Evolutionary conservation across 2,888 invertebrate species (phyloP).

Genomic region (Lasioglossum lativentre): DNA sequence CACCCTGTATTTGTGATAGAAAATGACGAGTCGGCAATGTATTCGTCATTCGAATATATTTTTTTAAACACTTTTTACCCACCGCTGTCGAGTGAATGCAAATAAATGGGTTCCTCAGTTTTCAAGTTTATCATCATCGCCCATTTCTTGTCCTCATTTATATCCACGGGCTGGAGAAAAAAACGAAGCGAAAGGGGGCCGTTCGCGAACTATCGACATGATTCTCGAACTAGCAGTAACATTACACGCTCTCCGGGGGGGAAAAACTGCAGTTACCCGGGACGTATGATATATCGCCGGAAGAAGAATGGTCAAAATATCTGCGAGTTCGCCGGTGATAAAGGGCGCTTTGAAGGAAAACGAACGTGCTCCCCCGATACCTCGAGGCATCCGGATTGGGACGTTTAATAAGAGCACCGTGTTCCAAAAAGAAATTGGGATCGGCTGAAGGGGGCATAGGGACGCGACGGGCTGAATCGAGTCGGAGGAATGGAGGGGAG

Average conservation of each 20-base stretch:
- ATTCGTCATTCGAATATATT: neutral
- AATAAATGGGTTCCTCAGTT: neutral
- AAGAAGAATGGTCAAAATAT: conserved; percentile 64
- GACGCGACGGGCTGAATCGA: conserved; percentile 33
- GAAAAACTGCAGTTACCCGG: conserved; percentile 46
- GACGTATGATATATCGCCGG: conserved; percentile 45
- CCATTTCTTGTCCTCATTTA: neutral
- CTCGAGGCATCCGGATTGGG: conserved; percentile 63
- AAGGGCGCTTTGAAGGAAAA: conserved; percentile 66
- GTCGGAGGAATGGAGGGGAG: conserved; percentile 1
- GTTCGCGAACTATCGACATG: conserved; percentile 22
- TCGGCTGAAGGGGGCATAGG: conserved; percentile 10
- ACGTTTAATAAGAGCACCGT: conserved; percentile 71
- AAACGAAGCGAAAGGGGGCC: neutral
- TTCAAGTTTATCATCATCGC: neutral
- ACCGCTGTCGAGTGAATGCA: neutral
- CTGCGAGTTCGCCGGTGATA: conserved; percentile 50
- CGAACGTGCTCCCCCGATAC: conserved; percentile 66
- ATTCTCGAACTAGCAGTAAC: conserved; percentile 25
- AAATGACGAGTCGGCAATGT: neutral
- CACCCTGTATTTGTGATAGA: too few species aligned
- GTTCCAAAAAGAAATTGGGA: conserved; percentile 67
- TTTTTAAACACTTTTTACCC: neutral
- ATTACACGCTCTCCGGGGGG: conserved; percentile 30
- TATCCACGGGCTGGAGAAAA: neutral